A percentile compares a stretch with the other conserved stretches of the same genome.
Evolutionary conservation across 2,113 vertebrate genomes (phyloP).

Genomic region (Datnioides undecimradiatus): DNA sequence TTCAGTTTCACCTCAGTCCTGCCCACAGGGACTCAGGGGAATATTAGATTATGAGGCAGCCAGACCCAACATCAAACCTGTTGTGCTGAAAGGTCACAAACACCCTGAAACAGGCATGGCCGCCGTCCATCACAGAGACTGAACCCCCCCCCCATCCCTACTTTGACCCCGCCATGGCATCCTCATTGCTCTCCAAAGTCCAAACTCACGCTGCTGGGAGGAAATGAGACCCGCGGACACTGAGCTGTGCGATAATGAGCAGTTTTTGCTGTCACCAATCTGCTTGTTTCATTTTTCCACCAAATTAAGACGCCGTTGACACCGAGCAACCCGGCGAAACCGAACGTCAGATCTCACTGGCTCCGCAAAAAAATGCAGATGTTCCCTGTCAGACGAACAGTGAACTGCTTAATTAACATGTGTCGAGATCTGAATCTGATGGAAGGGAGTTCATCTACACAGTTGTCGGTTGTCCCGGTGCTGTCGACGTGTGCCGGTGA

Average conservation of each 20-base stretch:
- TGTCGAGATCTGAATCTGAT: constrained; percentile 12
- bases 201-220: background rate
- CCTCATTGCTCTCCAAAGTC: constrained; percentile 8
- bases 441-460: background rate
- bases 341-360: background rate
- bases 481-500: background rate
- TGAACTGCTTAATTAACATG: constrained; percentile 23
- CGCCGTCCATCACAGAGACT: constrained; percentile 4
- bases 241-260: constrained; percentile 4
- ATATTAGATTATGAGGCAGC: constrained; percentile 56
- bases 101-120: constrained; percentile 6
- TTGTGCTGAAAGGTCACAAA: constrained; percentile 54
- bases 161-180: constrained; percentile 13
- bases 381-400: constrained; percentile 24
- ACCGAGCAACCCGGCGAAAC: no score
- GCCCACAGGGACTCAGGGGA: constrained; percentile 47
- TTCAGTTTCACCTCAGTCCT: constrained; percentile 55
- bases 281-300: background rate
- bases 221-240: no score
- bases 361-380: constrained; percentile 14
- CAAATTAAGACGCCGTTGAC: constrained; percentile 11
- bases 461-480: no score
- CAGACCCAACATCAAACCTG: constrained; percentile 57
- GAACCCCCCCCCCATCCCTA: constrained; percentile 5
- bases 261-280: constrained; percentile 17